phyloP scores from a whole-genome alignment of 2,888 invertebrate genomes.

The Limnephilus marmoratus region DNA sequence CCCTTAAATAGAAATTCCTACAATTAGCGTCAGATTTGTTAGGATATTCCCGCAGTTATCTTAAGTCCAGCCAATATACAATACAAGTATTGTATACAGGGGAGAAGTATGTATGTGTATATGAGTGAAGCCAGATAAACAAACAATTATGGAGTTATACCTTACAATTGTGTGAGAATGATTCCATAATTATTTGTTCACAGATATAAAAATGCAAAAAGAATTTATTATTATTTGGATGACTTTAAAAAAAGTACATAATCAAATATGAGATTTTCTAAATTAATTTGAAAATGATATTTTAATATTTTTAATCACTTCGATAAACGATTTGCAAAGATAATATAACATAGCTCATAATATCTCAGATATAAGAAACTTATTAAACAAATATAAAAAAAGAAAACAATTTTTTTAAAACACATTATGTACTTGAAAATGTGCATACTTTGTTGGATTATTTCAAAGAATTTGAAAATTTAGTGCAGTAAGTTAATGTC shows the following conservation, averaged over 20 bases:
- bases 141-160: background rate
- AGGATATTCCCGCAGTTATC: background rate
- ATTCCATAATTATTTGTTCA: background rate
- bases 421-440: background rate
- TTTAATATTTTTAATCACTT: too few species aligned
- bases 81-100: background rate
- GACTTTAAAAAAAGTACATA: background rate
- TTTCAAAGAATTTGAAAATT: background rate
- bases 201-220: background rate
- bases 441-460: background rate
- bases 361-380: background rate
- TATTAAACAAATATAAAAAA: background rate
- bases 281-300: too few species aligned
- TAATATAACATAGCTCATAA: background rate
- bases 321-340: background rate
- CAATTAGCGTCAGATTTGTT: conserved; percentile 11
- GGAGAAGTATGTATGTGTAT: background rate
- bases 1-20: conserved; percentile 17
- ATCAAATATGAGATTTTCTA: background rate
- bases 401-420: too few species aligned
- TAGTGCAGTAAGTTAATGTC: background rate
- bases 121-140: background rate
- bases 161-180: background rate
- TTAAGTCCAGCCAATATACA: background rate
- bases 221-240: background rate